Base-by-base conservation (phyloP, 2,797 vertebrate genomes). In the Garrulus glandarius region DNA sequence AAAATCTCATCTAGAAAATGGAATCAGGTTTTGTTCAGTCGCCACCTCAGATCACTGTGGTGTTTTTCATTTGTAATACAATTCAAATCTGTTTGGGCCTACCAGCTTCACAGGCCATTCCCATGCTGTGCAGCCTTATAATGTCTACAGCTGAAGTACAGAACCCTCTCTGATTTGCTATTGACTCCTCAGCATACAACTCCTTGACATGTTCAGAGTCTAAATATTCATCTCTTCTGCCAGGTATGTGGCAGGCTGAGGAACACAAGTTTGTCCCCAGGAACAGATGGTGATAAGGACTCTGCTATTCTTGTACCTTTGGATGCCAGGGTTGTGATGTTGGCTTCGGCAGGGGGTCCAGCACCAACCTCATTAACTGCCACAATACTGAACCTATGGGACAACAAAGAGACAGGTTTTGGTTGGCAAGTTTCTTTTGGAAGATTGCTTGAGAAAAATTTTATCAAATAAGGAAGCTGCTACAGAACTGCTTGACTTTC, bases 351-450 rank as follows among this genome's bases (percentile, higher is more conserved):
- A 69, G 96, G 75, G 13, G 98, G 97, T 46, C 98, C 98, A 79
- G 97, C 97, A 56, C 98, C 98, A 84, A 92, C 89, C 84, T 95
- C 96, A 60, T 98, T 98, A 70, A 98, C 97, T 5, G 97, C 98
- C 85, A 97, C 96, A 52, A 98, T 92, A n/a, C 93, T 98, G 97
- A 98, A 96, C 95, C 98, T 98, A 17, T 10, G 22, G 69, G 44
- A 95, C 96, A 92, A 34, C 84, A 84, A 57, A 90, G 17, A 84
- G 37, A 79, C 6, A 41, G 32, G 36, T 36, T 71, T 89, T 36
- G 55, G 8, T 65, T 55, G 56, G 57, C 23, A 53, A 30, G 17
- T 91, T 77, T 63, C 17, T 70, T 84, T 15, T 19, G 14, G 65
- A 78, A 59, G 19, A 8, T 53, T 75, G 7, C 22, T 23, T 17